phyloP scores from a whole-genome alignment of 2,888 invertebrate species.

The Auanema freiburgensis region DNA sequence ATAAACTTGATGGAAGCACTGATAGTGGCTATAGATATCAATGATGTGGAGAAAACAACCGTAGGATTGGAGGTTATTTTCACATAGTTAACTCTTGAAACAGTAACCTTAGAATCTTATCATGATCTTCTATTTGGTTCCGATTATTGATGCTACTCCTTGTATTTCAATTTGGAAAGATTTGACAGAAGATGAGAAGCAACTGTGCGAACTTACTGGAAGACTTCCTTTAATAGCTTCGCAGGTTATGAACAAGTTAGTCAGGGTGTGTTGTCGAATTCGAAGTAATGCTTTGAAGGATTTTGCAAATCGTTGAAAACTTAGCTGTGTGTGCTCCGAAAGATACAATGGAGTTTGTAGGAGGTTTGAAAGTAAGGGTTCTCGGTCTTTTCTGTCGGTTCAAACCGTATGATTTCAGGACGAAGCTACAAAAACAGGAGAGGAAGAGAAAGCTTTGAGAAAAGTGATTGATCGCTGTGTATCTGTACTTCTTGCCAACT shows the following conservation, averaged over 20 bases:
- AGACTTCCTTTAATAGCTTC: slow-evolving; percentile 15
- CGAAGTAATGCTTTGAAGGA: slow-evolving; percentile 4
- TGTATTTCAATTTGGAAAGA: slow-evolving; percentile 16
- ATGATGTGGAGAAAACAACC: slow-evolving; percentile 27
- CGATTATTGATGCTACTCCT: slow-evolving; percentile 21
- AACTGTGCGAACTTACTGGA: slow-evolving; percentile 18
- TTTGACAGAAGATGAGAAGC: slow-evolving; percentile 25
- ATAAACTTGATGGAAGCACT: slow-evolving; percentile 39
- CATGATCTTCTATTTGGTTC: slow-evolving; percentile 23
- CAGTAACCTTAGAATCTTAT: slow-evolving; percentile 18
- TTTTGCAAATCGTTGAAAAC: slow-evolving; percentile 14
- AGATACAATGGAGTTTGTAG: slow-evolving; percentile 19
- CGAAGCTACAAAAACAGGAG: slow-evolving; percentile 17
- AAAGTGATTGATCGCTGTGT: slow-evolving; percentile 17
- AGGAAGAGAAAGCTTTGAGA: slow-evolving; percentile 15
- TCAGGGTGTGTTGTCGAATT: background rate
- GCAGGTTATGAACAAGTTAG: slow-evolving; percentile 23
- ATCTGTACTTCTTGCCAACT: slow-evolving; percentile 14
- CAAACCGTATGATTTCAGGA: slow-evolving; percentile 5
- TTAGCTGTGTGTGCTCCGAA: slow-evolving; percentile 32
- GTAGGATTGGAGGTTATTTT: slow-evolving; percentile 11
- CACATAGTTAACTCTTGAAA: background rate
- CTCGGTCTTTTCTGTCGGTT: no score
- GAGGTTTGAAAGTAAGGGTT: slow-evolving; percentile 18
- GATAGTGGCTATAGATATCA: slow-evolving; percentile 38